Evolutionary conservation across 2,797 vertebrate species (phyloP), one percentile per base, ranked within the genome.

Genomic region (Poecile montanus): DNA sequence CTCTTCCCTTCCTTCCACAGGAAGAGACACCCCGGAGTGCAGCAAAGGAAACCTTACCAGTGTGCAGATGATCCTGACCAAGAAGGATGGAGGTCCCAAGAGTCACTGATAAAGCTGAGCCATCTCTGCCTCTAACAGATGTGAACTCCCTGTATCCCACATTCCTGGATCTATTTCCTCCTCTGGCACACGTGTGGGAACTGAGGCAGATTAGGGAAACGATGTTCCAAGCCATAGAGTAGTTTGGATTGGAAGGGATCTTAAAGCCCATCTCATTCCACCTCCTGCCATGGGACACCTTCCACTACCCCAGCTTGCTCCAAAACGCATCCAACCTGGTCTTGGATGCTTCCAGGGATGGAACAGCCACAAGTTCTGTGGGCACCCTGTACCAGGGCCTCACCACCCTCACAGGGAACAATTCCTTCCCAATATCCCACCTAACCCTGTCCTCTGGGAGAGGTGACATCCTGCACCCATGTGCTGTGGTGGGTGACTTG

Each of bases 401-500:
- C 1, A 2, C 11, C 56, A 54, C 29, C 29, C 29, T 77, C 40
- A 2, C 10, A 38, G 63, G 8, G 13, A 47, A 34, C 1, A 40
- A 61, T 26, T 70, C 20, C 30, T 48, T 47, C 57, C 20, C 17
- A 77, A 7, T 13, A 54, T 40, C 16, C 63, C 40, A 77, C 7
- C 25, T 18, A 19, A 7, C 26, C 6, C 30, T 71, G 42, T 17
- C 47, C 25, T 11, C 38, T 20, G 30, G 22, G 11, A 30, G 4
- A 70, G 25, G 17, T 42, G 65, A 86, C 15, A 44, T 40, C 53
- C 70, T 11, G 21, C 44, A 12, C 5, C 30, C 3, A 11, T 4
- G 30, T 17, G 50, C 72, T 0, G 0, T 0, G 2, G 10, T 4
- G 42, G 19, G 45, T 1, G 29, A 68, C 29, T 44, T 3, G 71